Percentiles rank a stretch among this genome's conserved stretches.
Conservation (phyloP, 2,797 vertebrate species). For the Rhinichthys osculus region DNA sequence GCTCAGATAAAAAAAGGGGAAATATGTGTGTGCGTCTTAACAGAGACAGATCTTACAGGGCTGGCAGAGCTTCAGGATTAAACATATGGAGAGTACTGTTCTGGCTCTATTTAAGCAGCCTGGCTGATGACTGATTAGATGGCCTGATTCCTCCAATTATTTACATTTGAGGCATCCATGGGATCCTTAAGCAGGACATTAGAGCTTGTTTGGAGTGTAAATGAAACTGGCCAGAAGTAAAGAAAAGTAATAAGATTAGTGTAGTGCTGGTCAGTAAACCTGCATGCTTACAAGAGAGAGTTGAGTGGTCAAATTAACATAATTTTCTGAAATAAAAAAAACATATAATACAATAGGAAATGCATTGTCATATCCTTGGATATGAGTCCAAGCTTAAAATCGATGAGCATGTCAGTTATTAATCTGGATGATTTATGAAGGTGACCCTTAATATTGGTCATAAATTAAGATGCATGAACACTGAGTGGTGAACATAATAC, state of each 20-base stretch:
- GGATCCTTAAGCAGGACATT: constrained; percentile 32
- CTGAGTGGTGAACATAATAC: not conserved
- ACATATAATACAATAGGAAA: not conserved
- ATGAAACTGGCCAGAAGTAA: constrained; percentile 31
- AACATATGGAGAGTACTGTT: constrained; percentile 34
- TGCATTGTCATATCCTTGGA: not conserved
- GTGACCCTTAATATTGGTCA: not conserved
- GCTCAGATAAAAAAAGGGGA: not conserved
- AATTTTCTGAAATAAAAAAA: not conserved
- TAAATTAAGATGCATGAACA: constrained; percentile 18
- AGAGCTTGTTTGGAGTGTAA: constrained; percentile 40
- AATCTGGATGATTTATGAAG: constrained; percentile 37
- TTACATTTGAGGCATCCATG: constrained; percentile 42
- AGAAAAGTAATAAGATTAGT: constrained; percentile 24
- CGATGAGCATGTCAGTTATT: constrained; percentile 4
- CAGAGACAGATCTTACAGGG: not conserved
- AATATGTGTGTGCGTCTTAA: constrained; percentile 21
- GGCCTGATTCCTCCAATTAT: constrained; percentile 59
- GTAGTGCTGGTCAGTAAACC: not conserved
- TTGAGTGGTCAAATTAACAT: constrained; percentile 13
- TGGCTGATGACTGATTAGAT: constrained; percentile 54
- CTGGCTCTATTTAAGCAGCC: constrained; percentile 28
- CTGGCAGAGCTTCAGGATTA: constrained; percentile 20
- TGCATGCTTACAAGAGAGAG: not conserved
- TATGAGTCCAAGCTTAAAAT: constrained; percentile 24